phyloP scores from a whole-genome alignment of 2,888 invertebrate species.

The Chydorus sphaericus region DNA sequence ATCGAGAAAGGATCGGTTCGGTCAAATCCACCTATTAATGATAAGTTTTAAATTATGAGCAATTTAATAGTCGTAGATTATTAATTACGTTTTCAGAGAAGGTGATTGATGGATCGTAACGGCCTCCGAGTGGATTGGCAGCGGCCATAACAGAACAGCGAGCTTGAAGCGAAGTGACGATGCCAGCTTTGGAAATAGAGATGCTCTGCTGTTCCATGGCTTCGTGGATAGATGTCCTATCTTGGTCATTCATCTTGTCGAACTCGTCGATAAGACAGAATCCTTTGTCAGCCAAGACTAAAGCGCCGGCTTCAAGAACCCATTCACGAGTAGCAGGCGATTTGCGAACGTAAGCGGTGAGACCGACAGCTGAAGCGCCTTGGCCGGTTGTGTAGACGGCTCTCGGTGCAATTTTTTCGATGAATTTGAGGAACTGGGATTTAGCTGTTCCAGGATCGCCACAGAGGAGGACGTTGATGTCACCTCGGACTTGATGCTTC shows the following conservation, averaged over 20 bases:
- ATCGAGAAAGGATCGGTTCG: conserved; percentile 95
- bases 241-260: conserved; percentile 99
- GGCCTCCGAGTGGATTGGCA: conserved; percentile 92
- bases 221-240: conserved; percentile 96
- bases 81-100: conserved; percentile 80
- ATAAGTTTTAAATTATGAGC: conserved; percentile 6
- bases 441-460: conserved; percentile 99
- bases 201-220: conserved; percentile 99
- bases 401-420: conserved; percentile 87
- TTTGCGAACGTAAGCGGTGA: conserved; percentile 91
- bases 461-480: conserved; percentile 90
- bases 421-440: conserved; percentile 94
- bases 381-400: conserved; percentile 98
- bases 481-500: conserved; percentile 87
- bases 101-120: conserved; percentile 93
- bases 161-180: conserved; percentile 93
- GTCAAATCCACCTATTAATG: conserved; percentile 58
- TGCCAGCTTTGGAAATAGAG: conserved; percentile 96
- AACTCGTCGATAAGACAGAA: conserved; percentile 98
- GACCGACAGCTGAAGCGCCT: conserved; percentile 96
- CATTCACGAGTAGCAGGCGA: conserved; percentile 87
- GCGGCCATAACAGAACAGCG: conserved; percentile 96
- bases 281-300: conserved; percentile 94
- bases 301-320: conserved; percentile 96
- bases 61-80: background rate